Conservation (phyloP, 2,797 vertebrate genomes). For the Pristis pectinata region DNA sequence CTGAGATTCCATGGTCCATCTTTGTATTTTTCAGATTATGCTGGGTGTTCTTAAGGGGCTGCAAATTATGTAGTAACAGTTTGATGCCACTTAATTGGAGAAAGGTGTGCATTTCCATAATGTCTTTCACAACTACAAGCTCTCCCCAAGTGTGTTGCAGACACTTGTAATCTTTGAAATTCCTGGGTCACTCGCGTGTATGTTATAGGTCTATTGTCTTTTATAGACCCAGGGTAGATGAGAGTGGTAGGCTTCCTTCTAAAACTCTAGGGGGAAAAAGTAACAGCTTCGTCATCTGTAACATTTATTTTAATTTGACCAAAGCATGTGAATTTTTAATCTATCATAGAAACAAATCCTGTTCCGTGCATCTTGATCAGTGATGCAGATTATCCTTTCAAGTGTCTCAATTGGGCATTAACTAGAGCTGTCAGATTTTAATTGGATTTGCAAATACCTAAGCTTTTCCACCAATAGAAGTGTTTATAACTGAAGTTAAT, state of each 20-base stretch:
- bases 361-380: neutral
- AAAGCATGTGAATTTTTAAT: too few relatives aligned
- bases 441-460: neutral
- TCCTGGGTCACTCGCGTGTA: neutral
- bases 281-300: neutral
- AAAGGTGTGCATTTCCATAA: too few relatives aligned
- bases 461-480: too few relatives aligned
- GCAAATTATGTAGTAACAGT: neutral
- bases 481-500: too few relatives aligned
- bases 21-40: rapidly evolving
- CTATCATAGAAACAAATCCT: too few relatives aligned
- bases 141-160: neutral
- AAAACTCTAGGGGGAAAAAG: neutral
- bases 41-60: neutral
- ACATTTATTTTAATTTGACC: too few relatives aligned
- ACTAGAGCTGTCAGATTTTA: neutral
- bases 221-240: neutral
- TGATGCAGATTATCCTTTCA: neutral
- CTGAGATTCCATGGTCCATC: neutral
- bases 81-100: neutral
- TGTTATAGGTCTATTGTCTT: neutral
- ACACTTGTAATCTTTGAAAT: neutral
- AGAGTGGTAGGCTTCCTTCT: neutral
- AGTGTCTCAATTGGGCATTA: neutral
- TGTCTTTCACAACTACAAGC: neutral